phyloP scores from a whole-genome alignment of 2,113 vertebrate genomes.

The Rhinolophus sinicus region DNA sequence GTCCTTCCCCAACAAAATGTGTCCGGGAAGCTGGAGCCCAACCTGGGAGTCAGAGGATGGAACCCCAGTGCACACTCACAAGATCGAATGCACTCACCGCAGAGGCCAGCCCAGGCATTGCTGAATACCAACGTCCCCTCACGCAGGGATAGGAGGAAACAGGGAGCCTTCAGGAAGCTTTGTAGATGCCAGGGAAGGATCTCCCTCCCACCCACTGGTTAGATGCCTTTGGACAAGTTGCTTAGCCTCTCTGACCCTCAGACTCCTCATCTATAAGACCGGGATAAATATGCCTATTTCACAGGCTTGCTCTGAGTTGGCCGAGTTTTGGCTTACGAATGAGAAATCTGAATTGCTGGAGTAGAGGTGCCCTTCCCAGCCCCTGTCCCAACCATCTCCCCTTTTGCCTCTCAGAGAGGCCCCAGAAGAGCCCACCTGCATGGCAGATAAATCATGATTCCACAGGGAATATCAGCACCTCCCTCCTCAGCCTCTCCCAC shows the following conservation, averaged over 20 bases:
- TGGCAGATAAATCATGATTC: slow-evolving; percentile 80
- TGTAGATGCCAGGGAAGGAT: neutral
- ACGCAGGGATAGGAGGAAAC: neutral
- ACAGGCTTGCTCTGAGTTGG: neutral
- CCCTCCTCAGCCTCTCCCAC: slow-evolving; percentile 71
- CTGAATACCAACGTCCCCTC: accelerated
- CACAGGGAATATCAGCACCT: slow-evolving; percentile 66
- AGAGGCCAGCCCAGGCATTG: accelerated
- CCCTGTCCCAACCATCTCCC: neutral
- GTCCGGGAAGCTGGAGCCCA: slow-evolving; percentile 58
- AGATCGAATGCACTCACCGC: neutral
- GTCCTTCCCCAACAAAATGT: neutral
- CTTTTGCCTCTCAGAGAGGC: slow-evolving; percentile 44
- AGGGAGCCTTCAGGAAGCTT: neutral
- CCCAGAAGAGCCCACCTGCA: slow-evolving; percentile 70
- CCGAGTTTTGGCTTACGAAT: neutral
- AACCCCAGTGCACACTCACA: neutral
- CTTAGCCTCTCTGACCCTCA: neutral
- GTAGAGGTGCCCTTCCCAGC: neutral
- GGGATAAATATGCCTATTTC: neutral
- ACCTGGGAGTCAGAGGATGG: neutral
- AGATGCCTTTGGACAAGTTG: neutral
- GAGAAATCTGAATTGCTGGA: slow-evolving; percentile 37
- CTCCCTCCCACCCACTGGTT: neutral
- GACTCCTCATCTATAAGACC: slow-evolving; percentile 49